Evolutionary conservation across 2,888 invertebrate species (phyloP).

Genomic region (Oligia strigilis): DNA sequence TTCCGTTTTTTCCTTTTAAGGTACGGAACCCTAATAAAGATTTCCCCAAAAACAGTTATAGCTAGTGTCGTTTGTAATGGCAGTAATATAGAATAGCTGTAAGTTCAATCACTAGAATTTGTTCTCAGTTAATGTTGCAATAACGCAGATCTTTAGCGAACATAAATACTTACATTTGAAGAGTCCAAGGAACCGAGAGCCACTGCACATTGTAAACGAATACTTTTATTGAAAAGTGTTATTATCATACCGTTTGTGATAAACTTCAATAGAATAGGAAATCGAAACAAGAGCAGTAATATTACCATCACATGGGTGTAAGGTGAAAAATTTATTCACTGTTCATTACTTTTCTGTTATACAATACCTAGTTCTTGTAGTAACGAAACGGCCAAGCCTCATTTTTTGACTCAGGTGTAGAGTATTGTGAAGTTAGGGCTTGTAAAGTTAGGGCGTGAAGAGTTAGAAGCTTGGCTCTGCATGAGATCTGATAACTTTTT

Average conservation of each 20-base stretch:
- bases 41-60: background rate
- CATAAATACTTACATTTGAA: too few species aligned
- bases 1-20: too few species aligned
- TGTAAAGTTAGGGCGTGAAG: too few species aligned
- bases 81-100: background rate
- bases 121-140: background rate
- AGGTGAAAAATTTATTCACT: too few species aligned
- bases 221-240: background rate
- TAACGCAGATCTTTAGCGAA: background rate
- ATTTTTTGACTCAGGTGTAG: too few species aligned
- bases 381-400: too few species aligned
- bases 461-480: too few species aligned
- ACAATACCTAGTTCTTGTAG: too few species aligned
- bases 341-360: too few species aligned
- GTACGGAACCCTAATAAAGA: too few species aligned
- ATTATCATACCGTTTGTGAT: background rate
- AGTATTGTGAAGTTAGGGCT: too few species aligned
- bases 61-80: background rate
- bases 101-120: background rate
- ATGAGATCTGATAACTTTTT: too few species aligned
- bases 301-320: background rate
- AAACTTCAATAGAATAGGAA: background rate
- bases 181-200: background rate
- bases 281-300: background rate
- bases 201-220: background rate